These are phyloP conservation scores for Latrodectus hesperus DNA, from an alignment of 2,888 invertebrate species.

Conservation along the genomic window DNA sequence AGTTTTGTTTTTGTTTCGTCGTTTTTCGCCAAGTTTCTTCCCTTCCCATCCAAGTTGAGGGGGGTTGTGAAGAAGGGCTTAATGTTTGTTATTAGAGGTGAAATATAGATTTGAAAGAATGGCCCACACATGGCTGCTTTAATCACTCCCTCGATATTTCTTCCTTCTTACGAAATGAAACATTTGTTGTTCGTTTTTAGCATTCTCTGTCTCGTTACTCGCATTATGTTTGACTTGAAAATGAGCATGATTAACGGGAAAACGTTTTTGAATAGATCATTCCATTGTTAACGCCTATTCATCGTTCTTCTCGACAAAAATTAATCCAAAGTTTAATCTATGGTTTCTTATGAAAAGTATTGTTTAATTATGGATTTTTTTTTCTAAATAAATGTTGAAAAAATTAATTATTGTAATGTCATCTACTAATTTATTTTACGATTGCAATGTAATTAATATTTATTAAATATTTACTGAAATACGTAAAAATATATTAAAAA, in stretches of 20 bases:
- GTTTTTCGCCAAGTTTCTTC: background rate
- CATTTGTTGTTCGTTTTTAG: background rate
- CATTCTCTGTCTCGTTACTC: background rate
- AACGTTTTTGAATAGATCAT: too few relatives aligned
- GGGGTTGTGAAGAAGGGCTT: background rate
- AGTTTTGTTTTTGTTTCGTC: slow-evolving; percentile 20
- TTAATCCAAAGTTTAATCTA: too few relatives aligned
- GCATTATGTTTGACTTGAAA: background rate
- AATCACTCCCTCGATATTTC: slow-evolving; percentile 37
- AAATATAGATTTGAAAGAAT: slow-evolving; percentile 41
- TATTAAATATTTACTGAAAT: too few relatives aligned
- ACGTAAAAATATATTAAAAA: too few relatives aligned
- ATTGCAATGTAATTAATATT: too few relatives aligned
- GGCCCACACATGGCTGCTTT: slow-evolving; percentile 15
- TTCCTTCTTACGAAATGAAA: background rate
- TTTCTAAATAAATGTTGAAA: too few relatives aligned
- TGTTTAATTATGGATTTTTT: too few relatives aligned
- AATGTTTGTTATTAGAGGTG: slow-evolving; percentile 58
- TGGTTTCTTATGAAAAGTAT: too few relatives aligned
- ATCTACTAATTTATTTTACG: too few relatives aligned
- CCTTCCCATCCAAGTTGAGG: background rate
- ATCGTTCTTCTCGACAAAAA: too few relatives aligned
- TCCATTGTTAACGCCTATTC: too few relatives aligned
- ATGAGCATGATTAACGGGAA: background rate
- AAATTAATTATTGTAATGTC: too few relatives aligned